Evolutionary conservation across 2,888 invertebrate genomes (phyloP), one percentile per base, ranked within the genome.

Genomic region (Cynaeus angustus): DNA sequence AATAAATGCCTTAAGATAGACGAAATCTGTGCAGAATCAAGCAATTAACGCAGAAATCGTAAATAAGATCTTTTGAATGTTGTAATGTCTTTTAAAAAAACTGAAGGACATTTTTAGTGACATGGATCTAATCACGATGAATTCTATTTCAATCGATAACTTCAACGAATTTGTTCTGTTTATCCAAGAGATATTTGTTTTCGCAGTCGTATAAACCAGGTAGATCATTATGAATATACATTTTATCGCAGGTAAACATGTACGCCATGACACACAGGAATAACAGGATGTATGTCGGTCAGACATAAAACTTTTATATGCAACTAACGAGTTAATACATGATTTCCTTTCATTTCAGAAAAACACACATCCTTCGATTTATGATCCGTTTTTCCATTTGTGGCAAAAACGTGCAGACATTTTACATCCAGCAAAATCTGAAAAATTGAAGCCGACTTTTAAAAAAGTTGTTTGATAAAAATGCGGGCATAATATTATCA

Each of bases 221-320:
- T 56, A 66, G 56, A 55, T n/a, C 28, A 53, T 64, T 55, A 64
- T 68, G 64, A 68, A 68, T 68, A 68, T 68, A 45, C 66, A 66
- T 66, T 66, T 66, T 28, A 26, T 6, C 16, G 61, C 66, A 70
- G 70, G 66, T 66, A 70, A 70, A 70, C 66, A 68, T 43, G 61
- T 53, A 61, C 61, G 50, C 50, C 52, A 50, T 65, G 52, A 69
- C 65, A 65, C 21, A 13, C 8, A 53, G 69, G 55, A 70, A 70
- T 61, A 70, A 70, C 70, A 70, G 70, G 70, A 70, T 70, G 70
- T 70, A 70, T 70, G 70, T 70, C 66, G 70, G 58, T 66, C 70
- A 70, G 66, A 67, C 67, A 52, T 67, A 61, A 67, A 66, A 59
- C 28, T 67, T 59, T 52, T 67, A 67, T 61, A 64, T 68, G 64